Evolutionary conservation across 2,888 invertebrate genomes (phyloP), one percentile per base, ranked within the genome.

Genomic region (Lepidocyrtinus sp.): DNA sequence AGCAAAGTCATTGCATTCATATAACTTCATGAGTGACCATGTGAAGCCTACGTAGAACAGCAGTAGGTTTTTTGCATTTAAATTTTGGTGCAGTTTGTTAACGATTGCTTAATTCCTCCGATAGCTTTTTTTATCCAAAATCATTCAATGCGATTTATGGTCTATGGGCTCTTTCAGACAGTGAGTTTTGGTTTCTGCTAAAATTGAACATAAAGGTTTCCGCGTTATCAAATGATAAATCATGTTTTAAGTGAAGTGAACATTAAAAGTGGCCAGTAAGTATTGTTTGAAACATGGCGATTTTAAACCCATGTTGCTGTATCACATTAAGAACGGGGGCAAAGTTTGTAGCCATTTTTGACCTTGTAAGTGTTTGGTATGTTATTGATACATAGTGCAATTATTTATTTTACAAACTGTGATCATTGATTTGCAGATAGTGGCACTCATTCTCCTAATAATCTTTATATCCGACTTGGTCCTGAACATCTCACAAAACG

Each of bases 261-360:
- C 17, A 2, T 17, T 50, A 17, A n/a, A 17, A n/a, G 17, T 2
- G 50, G 15, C 50, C 36, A 7, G 5, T 63, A 45, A 59, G 17
- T 3, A 59, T 26, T 67, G 15, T 2, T 46, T 59, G 19, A 27
- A 71, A 15, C 19, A 82, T 82, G 82, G 69, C 76, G 12, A 65
- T 83, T 67, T 67, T 83, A 65, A 84, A 84, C 62, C 84, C 84
- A 1, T 84, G 84, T 65, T 83, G 83, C 36, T 81, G 83, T 64
- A 78, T 83, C 12, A 69, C 78, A 0, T 65, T 84, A n/a, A 63
- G 82, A 36, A 78, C 76, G 55, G 84, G 84, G 19, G 75, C 81
- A 0, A 81, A 81, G 59, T 45, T 82, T 55, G 77, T 84, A 9
- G 82, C 83, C 0, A 45, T 65, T 3, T 46, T 83, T 45, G 84